Evolutionary conservation across 1,140 invertebrate genomes (phyloP).

Genomic region (Papilio dardanus): DNA sequence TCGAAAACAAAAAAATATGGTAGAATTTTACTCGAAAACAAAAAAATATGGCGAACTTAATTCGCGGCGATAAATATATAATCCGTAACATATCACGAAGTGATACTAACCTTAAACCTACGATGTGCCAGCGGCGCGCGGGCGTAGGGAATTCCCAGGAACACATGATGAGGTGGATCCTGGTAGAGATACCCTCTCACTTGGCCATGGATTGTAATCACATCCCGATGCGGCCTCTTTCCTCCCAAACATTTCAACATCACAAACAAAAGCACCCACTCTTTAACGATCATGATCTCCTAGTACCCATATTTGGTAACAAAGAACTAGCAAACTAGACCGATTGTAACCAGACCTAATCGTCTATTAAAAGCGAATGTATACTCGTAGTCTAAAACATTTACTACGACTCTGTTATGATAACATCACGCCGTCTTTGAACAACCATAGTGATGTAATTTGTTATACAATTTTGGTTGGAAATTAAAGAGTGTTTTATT

Average conservation of each 20-base stretch:
- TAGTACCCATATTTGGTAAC: conserved; percentile 6
- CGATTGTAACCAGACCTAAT: conserved; percentile 16
- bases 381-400: conserved; percentile 17
- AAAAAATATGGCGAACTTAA: not conserved
- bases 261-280: conserved; percentile 44
- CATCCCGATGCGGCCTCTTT: conserved; percentile 52
- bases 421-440: conserved; percentile 44
- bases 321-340: conserved; percentile 10
- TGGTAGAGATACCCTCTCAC: conserved; percentile 64
- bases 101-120: conserved; percentile 66
- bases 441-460: conserved; percentile 37
- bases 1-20: no score
- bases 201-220: conserved; percentile 58
- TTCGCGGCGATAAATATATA: conserved; percentile 45
- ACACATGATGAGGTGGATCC: conserved; percentile 63
- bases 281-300: conserved; percentile 8
- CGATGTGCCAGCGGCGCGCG: conserved; percentile 53
- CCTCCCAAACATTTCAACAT: conserved; percentile 33
- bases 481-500: conserved; percentile 28
- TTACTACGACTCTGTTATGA: conserved; percentile 42
- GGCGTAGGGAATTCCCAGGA: conserved; percentile 71
- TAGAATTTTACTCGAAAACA: not conserved
- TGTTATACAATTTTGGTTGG: conserved; percentile 6
- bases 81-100: not conserved
- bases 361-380: conserved; percentile 1